Evolutionary conservation across 2,797 vertebrate species (phyloP).

Genomic region (Chaetodon trifasciatus): DNA sequence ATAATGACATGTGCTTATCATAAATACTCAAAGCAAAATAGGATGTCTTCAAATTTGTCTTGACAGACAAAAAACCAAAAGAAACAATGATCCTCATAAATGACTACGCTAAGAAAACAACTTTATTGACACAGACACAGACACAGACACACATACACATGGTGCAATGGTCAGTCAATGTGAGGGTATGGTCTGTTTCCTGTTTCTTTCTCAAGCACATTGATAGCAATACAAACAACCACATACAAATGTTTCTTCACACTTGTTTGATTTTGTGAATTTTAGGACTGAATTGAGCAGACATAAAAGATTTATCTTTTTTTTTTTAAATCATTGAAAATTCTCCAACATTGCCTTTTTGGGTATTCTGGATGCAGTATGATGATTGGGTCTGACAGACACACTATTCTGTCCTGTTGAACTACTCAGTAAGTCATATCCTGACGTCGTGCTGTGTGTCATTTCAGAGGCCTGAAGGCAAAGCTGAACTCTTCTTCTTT

Average conservation of each 20-base stretch:
- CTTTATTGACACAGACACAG: neutral
- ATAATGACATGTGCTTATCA: neutral
- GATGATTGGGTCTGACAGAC: neutral
- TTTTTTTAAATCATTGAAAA: no score
- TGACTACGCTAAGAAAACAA: neutral
- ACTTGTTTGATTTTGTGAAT: neutral
- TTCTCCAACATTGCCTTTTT: neutral
- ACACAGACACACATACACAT: neutral
- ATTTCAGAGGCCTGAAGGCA: slow-evolving; percentile 52
- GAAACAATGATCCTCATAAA: neutral
- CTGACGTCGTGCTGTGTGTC: slow-evolving; percentile 57
- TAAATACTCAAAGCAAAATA: neutral
- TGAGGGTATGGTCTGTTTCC: slow-evolving; percentile 24
- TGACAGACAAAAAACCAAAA: neutral
- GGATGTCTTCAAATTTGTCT: neutral
- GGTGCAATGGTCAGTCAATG: slow-evolving; percentile 36
- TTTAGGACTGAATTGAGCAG: neutral
- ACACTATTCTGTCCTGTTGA: slow-evolving; percentile 23
- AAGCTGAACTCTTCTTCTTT: slow-evolving; percentile 51
- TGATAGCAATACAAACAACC: slow-evolving; percentile 8
- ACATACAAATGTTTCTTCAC: slow-evolving; percentile 3
- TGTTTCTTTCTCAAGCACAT: slow-evolving; percentile 23
- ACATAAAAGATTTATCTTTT: no score
- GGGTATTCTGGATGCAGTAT: neutral
- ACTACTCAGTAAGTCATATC: slow-evolving; percentile 51